Base-by-base conservation (phyloP, 2,888 invertebrate species). In the Metallyticus violacea region DNA sequence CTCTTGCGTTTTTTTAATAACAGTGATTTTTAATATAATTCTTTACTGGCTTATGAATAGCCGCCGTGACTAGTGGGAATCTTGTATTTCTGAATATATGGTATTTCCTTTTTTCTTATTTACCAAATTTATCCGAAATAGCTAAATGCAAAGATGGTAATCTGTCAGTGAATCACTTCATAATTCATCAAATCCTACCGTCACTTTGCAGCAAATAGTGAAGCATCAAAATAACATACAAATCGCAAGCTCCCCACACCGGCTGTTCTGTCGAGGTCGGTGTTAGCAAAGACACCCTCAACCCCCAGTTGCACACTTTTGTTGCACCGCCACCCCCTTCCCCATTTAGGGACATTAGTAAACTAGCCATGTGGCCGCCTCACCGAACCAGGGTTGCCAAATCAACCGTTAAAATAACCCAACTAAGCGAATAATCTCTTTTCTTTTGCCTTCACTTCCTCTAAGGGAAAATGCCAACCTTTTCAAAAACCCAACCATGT, bases 381-480 rank as follows among this genome's bases (percentile, higher is more conserved):
- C 22, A 27, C 26, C 79, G 22, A 79, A 81, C 81, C 81, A 30
- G 28, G 28, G 86, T 86, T 86, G 86, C 86, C 86, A 86, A 83
- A 86, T 83, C 77, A 86, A 86, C 86, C 78, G 81, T 83, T 79
- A 86, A 83, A 83, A 28, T 77, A 62, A 7, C n/a, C 83, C 79
- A 22, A 79, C 28, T 27, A 26, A 26, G 28, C 22, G 27, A 26
- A 26, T 79, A 79, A 79, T 79, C 79, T 27, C 27, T 79, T 7
- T 28, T 79, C 79, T 27, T 28, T 79, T 1, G 26, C 78, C 76
- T 62, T 62, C 76, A 62, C 40, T 40, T 40, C 40, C 40, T 40
- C 15, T 15, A 40, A 40, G 40, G 40, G 40, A 2, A 40, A 9
- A 62, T 0, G 40, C 40, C 40, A 62, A 22, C 40, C 40, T 62